phyloP scores from a whole-genome alignment of 2,888 invertebrate species.

The Cephus nigrinus region DNA sequence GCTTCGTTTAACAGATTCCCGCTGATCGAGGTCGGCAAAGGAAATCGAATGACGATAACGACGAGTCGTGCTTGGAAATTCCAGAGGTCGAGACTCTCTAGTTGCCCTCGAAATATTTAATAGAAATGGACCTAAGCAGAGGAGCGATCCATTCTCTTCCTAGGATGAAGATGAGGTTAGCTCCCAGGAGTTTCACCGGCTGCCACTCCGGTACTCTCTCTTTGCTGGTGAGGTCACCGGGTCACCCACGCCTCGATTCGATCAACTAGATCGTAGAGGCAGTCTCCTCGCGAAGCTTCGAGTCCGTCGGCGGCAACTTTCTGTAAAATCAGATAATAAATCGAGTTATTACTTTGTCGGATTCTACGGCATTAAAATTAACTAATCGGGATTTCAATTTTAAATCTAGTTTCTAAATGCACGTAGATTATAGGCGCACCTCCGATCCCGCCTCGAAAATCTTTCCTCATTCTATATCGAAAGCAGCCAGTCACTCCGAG shows the following conservation, averaged over 20 bases:
- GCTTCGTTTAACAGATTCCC: background rate
- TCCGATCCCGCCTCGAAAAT: background rate
- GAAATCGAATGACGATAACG: background rate
- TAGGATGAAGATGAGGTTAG: constrained; percentile 35
- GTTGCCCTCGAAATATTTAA: constrained; percentile 48
- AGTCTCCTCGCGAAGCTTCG: background rate
- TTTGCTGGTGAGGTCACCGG: constrained; percentile 42
- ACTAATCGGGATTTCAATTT: background rate
- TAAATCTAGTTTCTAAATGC: background rate
- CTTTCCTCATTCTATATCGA: background rate
- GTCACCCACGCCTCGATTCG: constrained; percentile 44
- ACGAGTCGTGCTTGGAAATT: background rate
- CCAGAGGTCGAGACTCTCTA: background rate
- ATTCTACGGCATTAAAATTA: background rate
- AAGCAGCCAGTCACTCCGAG: background rate
- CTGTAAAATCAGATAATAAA: background rate
- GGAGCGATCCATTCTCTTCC: constrained; percentile 4
- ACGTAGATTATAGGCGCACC: background rate
- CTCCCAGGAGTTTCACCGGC: constrained; percentile 38
- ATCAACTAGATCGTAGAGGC: background rate
- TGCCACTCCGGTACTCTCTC: constrained; percentile 32
- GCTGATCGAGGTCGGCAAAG: background rate
- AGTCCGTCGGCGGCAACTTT: background rate
- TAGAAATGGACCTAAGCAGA: constrained; percentile 24
- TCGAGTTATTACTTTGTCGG: background rate